Base-by-base conservation (phyloP, 2,797 vertebrate genomes). In the Galagoides demidoff region DNA sequence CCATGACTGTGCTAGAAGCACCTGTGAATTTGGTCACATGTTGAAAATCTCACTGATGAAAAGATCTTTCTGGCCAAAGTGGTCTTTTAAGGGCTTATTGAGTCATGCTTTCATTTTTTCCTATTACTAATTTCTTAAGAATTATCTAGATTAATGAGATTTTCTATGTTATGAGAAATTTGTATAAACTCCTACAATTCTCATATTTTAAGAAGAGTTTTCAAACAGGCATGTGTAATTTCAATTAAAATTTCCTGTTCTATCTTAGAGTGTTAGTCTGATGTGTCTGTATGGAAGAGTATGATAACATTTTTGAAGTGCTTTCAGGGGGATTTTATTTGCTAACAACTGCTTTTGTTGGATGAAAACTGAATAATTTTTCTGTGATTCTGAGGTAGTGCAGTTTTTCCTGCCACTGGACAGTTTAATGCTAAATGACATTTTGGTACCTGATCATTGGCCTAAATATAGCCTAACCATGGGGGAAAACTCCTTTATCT, bases 121-220 rank as follows among this genome's bases (percentile, higher is more conserved):
- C 90, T 81, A 63, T 89, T 91, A 89, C 55, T 87, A 90, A 87
- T 63, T 63, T 93, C 31, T 86, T 85, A 71, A 78, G 73, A 84
- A 63, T 68, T 92, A 89, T 78, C 45, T 19, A 89, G 20, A 34
- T 89, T 81, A 94, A 64, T 64, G 27, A 92, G 8, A 27, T 57
- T 86, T 91, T 39, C 77, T 81, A 61, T 95, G 34, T 73, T 81
- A 55, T 85, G 34, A 92, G 39, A 96, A 76, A 90, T 45, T 90
- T 20, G 11, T 85, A 68, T 43, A 74, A 88, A 12, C 13, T 68
- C 19, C 2, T 92, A n/a, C 49, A 68, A 34, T 59, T 96, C 22
- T 78, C 10, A 59, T 61, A 90, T 89, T 88, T 89, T 81, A 71
- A 70, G 59, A 68, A 45, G n/a, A 29, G 13, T 90, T 90, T 63